Percentiles rank a stretch among this genome's conserved stretches.
Conservation (phyloP, 2,888 invertebrate species). For the Nomada ferruginata region DNA sequence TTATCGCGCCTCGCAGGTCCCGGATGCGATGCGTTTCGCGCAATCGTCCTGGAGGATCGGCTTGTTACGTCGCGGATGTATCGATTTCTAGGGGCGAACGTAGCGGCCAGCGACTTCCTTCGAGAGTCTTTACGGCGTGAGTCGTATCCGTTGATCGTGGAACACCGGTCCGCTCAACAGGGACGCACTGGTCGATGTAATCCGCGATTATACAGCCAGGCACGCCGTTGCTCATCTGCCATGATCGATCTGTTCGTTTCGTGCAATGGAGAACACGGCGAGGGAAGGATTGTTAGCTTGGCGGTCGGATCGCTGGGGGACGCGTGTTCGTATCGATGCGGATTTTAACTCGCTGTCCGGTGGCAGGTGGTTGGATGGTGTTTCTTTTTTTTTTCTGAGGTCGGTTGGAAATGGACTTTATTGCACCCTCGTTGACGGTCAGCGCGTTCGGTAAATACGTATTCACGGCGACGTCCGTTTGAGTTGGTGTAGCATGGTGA, state of each 20-base stretch:
- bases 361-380: neutral
- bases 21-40: constrained; percentile 27
- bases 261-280: neutral
- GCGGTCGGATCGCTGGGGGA: neutral
- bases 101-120: constrained; percentile 33
- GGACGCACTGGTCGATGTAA: constrained; percentile 24
- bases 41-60: constrained; percentile 29
- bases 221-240: constrained; percentile 16
- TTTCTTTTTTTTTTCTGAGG: neutral
- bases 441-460: neutral
- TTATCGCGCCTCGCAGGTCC: constrained; percentile 11
- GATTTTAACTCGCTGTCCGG: neutral
- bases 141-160: constrained; percentile 24
- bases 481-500: neutral
- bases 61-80: constrained; percentile 47
- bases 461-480: neutral
- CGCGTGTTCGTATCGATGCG: neutral
- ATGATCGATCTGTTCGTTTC: constrained; percentile 40
- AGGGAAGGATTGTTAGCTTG: neutral
- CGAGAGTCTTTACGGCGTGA: constrained; percentile 6
- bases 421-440: too few species aligned
- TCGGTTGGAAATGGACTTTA: too few species aligned
- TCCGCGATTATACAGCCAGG: constrained; percentile 46
- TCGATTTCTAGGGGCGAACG: constrained; percentile 42
- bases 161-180: constrained; percentile 11